Base-by-base conservation (phyloP, 2,113 vertebrate genomes). In the Chauna torquata region DNA sequence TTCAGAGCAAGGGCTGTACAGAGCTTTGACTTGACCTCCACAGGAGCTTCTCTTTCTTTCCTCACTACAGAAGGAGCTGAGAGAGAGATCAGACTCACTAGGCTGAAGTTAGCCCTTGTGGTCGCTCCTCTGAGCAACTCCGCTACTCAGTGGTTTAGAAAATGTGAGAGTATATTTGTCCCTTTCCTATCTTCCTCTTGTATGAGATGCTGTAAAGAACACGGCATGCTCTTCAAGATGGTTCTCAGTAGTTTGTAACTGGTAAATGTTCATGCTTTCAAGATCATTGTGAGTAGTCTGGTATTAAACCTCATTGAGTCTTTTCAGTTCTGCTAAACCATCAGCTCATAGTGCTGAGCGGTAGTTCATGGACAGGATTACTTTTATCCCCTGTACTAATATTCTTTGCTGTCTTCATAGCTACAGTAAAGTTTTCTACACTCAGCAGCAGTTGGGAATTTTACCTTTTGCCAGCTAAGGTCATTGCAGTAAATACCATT, bases 241-340 rank as follows among this genome's bases (percentile, higher is more conserved):
- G 86, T 89, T 94, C 83, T 97, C 88, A 86, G 95, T 70, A 86
- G 23, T 57, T 92, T 81, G 52, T 36, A 87, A 30, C 25, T 62
- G 40, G 25, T n/a, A 19, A 57, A 34, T 91, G 58, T 87, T 84
- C 94, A 55, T 91, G 76, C 91, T 96, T 96, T 55, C 49, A 47
- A 82, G 92, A 94, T 94, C 81, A 55, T 81, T 87, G 88, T 86
- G 76, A 72, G 76, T 88, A 82, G 92, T 93, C 95, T 95, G 90
- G 71, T 94, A 82, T 87, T 94, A 91, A 89, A 92, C 92, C 92
- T 90, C 88, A 95, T 25, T 77, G 96, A 95, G 96, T 92, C 95
- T 95, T 84, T 90, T 55, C 50, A 88, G 55, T 87, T 91, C 72
- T 55, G 80, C 90, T 90, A 81, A 77, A 74, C 77, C 61, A 82